A percentile compares a stretch with the other conserved stretches of the same genome.
phyloP scores from a whole-genome alignment of 2,113 vertebrate genomes.

The Murina feae region DNA sequence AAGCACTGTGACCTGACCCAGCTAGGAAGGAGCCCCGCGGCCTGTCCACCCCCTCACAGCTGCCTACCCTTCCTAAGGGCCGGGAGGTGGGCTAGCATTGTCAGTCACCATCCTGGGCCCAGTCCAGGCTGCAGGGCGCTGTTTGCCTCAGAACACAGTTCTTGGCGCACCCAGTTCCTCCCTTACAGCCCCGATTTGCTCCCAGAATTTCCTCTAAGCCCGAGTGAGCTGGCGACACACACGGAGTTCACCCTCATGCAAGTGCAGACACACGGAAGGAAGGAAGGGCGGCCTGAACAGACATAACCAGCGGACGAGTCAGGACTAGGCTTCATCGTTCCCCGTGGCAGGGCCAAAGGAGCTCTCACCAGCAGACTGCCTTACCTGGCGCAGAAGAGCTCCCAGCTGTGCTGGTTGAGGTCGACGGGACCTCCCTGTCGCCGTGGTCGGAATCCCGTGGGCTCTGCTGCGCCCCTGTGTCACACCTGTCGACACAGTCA shows the following conservation, averaged over 20 bases:
- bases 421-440: slow-evolving; percentile 61
- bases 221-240: background rate
- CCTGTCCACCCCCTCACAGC: background rate
- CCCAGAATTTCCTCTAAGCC: background rate
- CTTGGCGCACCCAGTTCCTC: background rate
- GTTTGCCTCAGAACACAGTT: background rate
- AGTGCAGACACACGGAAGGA: background rate
- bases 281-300: background rate
- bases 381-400: slow-evolving; percentile 85
- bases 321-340: no score
- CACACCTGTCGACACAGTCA: slow-evolving; percentile 53
- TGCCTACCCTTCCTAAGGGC: background rate
- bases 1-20: background rate
- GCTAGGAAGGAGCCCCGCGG: background rate
- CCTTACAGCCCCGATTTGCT: background rate
- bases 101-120: background rate
- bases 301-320: background rate
- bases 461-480: slow-evolving; percentile 9
- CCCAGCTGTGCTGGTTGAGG: slow-evolving; percentile 64
- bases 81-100: background rate
- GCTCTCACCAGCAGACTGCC: background rate
- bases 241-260: background rate
- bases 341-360: background rate
- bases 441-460: slow-evolving; percentile 36
- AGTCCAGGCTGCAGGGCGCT: background rate